A percentile compares a stretch with the other conserved stretches of the same genome.
phyloP scores from a whole-genome alignment of 1,140 invertebrate species.

The Diprion similis region DNA sequence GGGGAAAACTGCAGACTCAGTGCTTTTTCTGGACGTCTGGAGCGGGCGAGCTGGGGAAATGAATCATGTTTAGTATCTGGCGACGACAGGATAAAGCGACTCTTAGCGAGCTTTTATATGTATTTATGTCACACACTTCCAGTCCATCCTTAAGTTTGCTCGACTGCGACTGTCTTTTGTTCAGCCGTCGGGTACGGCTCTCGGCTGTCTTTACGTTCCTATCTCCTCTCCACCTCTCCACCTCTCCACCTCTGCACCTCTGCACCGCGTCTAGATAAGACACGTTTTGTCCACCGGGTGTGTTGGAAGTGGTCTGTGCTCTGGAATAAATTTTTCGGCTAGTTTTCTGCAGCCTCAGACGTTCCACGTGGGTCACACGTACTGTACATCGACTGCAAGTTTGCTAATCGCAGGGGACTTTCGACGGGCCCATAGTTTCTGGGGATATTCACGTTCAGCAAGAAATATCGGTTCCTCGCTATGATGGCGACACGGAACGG shows the following conservation, averaged over 20 bases:
- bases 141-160: constrained; percentile 21
- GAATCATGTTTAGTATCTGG: constrained; percentile 46
- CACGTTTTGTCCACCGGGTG: constrained; percentile 36
- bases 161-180: constrained; percentile 17
- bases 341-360: background rate
- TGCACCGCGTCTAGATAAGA: constrained; percentile 48
- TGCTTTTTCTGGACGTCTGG: background rate
- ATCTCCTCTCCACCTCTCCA: constrained; percentile 20
- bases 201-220: constrained; percentile 1
- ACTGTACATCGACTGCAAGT: background rate
- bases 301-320: constrained; percentile 4
- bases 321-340: background rate
- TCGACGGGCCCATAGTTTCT: background rate
- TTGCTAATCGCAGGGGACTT: background rate
- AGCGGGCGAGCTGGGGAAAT: constrained; percentile 13
- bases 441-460: background rate
- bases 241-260: constrained; percentile 18
- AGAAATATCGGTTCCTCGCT: background rate
- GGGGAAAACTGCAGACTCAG: background rate
- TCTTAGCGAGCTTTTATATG: constrained; percentile 43
- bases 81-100: constrained; percentile 55
- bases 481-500: background rate
- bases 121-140: constrained; percentile 53
- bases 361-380: background rate
- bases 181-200: background rate